Percentiles rank a stretch among this genome's conserved stretches.
phyloP scores from a whole-genome alignment of 2,113 vertebrate genomes.

The Pterocles gutturalis region DNA sequence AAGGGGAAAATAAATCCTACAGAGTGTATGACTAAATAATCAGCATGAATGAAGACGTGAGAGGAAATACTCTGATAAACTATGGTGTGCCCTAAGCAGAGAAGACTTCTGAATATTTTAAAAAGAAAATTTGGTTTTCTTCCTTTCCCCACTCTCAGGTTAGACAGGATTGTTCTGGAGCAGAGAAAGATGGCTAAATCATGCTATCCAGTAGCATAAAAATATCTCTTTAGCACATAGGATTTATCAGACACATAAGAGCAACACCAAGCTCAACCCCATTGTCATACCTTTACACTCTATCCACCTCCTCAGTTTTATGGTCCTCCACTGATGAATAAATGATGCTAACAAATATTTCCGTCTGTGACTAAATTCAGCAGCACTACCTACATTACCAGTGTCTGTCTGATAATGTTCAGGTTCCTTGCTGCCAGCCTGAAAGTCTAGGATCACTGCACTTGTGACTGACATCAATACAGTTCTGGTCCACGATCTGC shows the following conservation, averaged over 20 bases:
- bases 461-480: fast-evolving
- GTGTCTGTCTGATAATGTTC: background rate
- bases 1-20: background rate
- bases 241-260: background rate
- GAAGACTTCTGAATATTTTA: background rate
- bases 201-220: background rate
- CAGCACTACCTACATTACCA: background rate
- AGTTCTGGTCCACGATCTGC: background rate
- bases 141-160: background rate
- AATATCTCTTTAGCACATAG: background rate
- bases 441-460: background rate
- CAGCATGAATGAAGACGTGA: background rate
- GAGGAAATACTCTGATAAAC: background rate
- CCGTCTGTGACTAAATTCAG: background rate
- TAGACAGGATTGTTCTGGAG: background rate
- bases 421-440: background rate
- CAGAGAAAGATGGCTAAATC: background rate
- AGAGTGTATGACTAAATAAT: background rate
- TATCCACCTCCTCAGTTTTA: background rate
- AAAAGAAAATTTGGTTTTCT: background rate
- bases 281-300: background rate
- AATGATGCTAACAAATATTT: background rate
- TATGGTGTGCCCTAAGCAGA: background rate
- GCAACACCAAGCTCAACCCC: background rate
- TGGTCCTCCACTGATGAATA: background rate